phyloP scores from a whole-genome alignment of 2,888 invertebrate genomes.

The Alviniconcha strummeri region DNA sequence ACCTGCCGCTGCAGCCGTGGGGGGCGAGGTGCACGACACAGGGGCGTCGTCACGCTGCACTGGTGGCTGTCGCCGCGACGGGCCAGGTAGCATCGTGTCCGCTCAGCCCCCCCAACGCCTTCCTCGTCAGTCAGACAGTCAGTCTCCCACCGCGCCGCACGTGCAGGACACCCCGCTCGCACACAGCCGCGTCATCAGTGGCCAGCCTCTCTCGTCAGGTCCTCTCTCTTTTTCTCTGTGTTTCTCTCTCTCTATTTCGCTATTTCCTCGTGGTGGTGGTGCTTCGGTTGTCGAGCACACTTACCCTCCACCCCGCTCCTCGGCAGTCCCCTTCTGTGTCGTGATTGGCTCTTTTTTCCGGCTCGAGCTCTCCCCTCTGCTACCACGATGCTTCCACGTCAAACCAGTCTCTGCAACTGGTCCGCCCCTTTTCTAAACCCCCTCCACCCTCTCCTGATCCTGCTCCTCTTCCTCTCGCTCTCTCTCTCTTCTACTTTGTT shows the following conservation, averaged over 20 bases:
- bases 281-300: neutral
- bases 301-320: neutral
- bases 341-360: neutral
- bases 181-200: too few relatives aligned
- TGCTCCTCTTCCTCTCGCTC: neutral
- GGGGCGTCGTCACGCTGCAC: too few relatives aligned
- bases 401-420: neutral
- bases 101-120: neutral
- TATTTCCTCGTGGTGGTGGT: neutral
- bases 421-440: neutral
- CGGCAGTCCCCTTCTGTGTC: neutral
- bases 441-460: neutral
- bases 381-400: neutral
- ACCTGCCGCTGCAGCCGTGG: too few relatives aligned
- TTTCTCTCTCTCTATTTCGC: neutral
- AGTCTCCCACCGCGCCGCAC: neutral
- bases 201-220: too few relatives aligned
- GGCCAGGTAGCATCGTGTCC: slow-evolving; percentile 12
- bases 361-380: neutral
- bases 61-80: neutral
- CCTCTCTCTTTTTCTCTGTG: neutral
- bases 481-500: neutral
- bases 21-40: too few relatives aligned
- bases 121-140: neutral
- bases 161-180: too few relatives aligned